Evolutionary conservation across 2,113 vertebrate species (phyloP), one percentile per base, ranked within the genome.

Genomic region (Oncorhynchus tshawytscha): DNA sequence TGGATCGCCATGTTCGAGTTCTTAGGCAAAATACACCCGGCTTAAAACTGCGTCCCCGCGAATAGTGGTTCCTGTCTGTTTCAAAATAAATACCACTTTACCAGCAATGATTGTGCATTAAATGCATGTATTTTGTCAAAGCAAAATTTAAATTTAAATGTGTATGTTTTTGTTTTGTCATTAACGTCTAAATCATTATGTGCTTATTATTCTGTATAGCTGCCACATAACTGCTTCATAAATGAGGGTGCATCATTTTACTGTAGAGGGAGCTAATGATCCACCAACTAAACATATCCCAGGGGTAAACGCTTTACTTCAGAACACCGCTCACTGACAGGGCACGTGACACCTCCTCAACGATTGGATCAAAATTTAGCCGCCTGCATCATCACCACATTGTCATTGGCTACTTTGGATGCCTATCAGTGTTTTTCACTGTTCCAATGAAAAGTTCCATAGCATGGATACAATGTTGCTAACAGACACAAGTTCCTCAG

Each of bases 1-100:
- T 77, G 27, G 31, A 89, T n/a, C 91, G 95, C 96, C 96, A 97
- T 96, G 16, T 73, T 91, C 70, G 0, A 29, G 51, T 71, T 77
- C 77, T 4, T 1, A 57, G 75, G 15, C 60, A 87, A 90, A 91
- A 92, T 51, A 87, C 5, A 70, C 80, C 90, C 89, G 85, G 2
- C 31, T 64, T 0, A 86, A 88, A 87, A 85, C 22, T n/a, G 13
- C 16, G 59, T 62, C 16, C 45, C 67, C 39, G 8, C 9, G 2
- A 12, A 34, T 34, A 62, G 7, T 54, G 65, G 65, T 67, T 67
- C 65, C 65, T 27, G 24, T 16, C 25, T 67, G 13, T 18, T 54
- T 54, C 51, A 54, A 54, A 54, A 18, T 18, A 18, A 54, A 54
- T 54, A 15, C 12, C 16, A 54, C 15, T 12, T 45, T 18, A 18